Percentiles rank a stretch among this genome's conserved stretches.
phyloP scores from a whole-genome alignment of 2,113 vertebrate genomes.

The Scomber japonicus region DNA sequence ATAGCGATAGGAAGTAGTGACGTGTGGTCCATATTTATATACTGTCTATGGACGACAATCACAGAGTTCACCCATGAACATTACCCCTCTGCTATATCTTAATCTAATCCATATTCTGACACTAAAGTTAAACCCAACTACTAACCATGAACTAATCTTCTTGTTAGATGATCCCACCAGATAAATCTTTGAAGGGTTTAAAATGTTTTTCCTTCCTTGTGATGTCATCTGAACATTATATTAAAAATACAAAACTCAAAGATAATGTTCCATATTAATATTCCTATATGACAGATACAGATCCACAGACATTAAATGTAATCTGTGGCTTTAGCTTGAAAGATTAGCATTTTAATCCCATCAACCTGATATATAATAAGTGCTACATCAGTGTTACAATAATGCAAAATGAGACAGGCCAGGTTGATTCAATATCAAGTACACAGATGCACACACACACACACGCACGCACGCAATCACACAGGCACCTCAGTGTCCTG shows the following conservation, averaged over 20 bases:
- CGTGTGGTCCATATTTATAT: too few relatives aligned
- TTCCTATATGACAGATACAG: background rate
- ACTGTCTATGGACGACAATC: too few relatives aligned
- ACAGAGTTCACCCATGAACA: too few relatives aligned
- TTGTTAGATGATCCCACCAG: too few relatives aligned
- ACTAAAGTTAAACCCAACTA: too few relatives aligned
- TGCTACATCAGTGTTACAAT: background rate
- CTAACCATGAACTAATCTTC: too few relatives aligned
- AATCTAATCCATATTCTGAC: too few relatives aligned
- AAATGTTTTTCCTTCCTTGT: too few relatives aligned
- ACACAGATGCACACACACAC: conserved; percentile 3
- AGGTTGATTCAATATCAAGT: background rate
- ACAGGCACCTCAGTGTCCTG: conserved; percentile 87
- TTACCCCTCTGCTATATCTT: too few relatives aligned
- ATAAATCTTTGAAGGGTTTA: too few relatives aligned
- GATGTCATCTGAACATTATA: too few relatives aligned
- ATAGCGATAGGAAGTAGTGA: too few relatives aligned
- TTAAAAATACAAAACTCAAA: background rate
- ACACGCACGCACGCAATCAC: background rate
- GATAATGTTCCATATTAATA: background rate
- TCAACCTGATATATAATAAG: background rate
- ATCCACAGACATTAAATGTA: background rate
- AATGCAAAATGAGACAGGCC: background rate
- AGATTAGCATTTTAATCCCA: background rate
- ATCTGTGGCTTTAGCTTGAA: background rate